Evolutionary conservation across 2,888 invertebrate species (phyloP).

Genomic region (Cenopis cana): DNA sequence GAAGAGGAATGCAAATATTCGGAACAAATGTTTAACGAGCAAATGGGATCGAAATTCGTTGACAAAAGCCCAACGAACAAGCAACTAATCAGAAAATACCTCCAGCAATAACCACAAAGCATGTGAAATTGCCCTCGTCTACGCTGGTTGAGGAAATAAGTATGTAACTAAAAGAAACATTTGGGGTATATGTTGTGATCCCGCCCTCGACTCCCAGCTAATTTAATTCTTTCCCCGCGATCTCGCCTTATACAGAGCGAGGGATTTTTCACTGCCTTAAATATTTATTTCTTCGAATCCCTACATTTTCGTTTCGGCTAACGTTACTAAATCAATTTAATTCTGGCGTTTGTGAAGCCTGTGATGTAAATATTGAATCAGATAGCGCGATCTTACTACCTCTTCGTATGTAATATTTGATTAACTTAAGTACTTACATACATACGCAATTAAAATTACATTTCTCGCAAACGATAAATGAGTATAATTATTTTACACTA

Average conservation of each 20-base stretch:
- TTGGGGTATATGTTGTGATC: constrained; percentile 51
- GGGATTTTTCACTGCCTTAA: constrained; percentile 50
- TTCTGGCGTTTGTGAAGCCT: constrained; percentile 34
- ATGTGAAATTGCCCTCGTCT: constrained; percentile 40
- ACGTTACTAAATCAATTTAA: constrained; percentile 43
- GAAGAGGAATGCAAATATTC: background rate
- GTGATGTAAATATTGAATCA: constrained; percentile 39
- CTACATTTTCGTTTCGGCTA: constrained; percentile 39
- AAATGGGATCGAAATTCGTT: constrained; percentile 16
- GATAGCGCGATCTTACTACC: constrained; percentile 11
- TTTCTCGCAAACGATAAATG: too few species aligned
- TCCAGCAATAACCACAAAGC: constrained; percentile 38
- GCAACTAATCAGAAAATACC: constrained; percentile 42
- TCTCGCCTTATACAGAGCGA: constrained; percentile 52
- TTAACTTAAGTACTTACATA: constrained; percentile 21
- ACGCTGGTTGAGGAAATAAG: constrained; percentile 35
- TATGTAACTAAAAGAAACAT: constrained; percentile 59
- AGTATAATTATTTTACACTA: too few species aligned
- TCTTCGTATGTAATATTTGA: constrained; percentile 18
- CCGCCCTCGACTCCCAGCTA: constrained; percentile 49
- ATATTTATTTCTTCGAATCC: constrained; percentile 50
- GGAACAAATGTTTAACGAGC: constrained; percentile 4
- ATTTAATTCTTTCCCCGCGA: constrained; percentile 56
- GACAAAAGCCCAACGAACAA: constrained; percentile 34
- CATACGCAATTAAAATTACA: background rate